Evolutionary conservation across 2,113 vertebrate genomes (phyloP), one percentile per base, ranked within the genome.

Genomic region (Dolichotis patagonum): DNA sequence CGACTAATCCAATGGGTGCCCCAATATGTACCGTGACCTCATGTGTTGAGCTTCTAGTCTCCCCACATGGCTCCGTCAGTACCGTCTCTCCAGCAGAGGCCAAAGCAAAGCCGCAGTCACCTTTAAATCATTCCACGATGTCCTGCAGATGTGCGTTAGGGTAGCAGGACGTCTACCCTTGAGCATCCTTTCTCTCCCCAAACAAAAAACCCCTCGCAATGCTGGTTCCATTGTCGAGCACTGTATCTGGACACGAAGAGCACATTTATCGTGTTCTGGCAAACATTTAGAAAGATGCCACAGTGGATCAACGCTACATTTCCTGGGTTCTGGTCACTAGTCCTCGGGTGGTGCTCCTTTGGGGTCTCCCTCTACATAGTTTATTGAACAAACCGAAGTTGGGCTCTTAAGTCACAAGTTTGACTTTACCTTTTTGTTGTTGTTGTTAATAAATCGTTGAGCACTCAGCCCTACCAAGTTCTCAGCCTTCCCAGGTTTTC

Each of bases 321-420:
- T 78, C 88, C 75, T 49, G 35, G n/a, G 46, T 65, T 82, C 28
- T 67, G 71, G 2, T 30, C 24, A 94, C 24, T 86, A 67, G 43
- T 30, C 52, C 4, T 22, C n/a, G 16, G 16, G 8, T 91, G 10
- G 3, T 63, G 35, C 54, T 83, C 38, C 71, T 94, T 90, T 90
- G 19, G 71, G 10, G 38, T 58, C 83, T 90, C 82, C 85, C 69
- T 73, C 19, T 38, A 43, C 62, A 11, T 92, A 63, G 88, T 86
- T 88, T 62, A 87, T n/a, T 88, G 63, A 94, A 38, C 16, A 46
- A 12, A 75, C 71, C 10, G 82, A 92, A 85, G 63, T n/a, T 71
- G 10, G 52, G 26, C 83, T 73, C 78, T 92, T 85, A 90, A 90
- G 35, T 85, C 32, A 17, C 38, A 78, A 92, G 83, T 60, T 78